Conservation (phyloP, 2,888 invertebrate genomes). For the Lymantria dispar region DNA sequence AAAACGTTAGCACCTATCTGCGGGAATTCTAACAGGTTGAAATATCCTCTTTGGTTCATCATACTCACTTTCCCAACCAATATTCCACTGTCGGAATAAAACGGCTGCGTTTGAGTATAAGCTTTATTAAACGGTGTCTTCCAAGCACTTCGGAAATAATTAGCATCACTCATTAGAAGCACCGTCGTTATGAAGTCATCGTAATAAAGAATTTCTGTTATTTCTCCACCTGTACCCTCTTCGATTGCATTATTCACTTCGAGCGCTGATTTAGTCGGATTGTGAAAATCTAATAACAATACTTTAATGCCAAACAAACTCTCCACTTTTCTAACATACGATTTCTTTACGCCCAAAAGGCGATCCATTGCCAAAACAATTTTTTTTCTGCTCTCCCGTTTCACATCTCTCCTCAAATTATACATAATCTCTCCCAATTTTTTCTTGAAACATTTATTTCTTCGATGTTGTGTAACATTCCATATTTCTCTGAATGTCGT, state of each 20-base stretch:
- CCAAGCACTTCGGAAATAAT: conserved; percentile 55
- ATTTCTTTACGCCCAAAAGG: conserved; percentile 43
- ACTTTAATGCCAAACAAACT: conserved; percentile 42
- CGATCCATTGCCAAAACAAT: conserved; percentile 52
- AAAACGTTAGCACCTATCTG: conserved; percentile 47
- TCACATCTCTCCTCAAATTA: conserved; percentile 38
- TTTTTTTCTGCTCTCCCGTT: conserved; percentile 34
- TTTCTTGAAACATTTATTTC: conserved; percentile 47
- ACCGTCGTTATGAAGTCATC: conserved; percentile 50
- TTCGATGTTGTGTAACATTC: conserved; percentile 47
- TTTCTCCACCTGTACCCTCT: conserved; percentile 35
- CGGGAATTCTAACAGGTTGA: conserved; percentile 43
- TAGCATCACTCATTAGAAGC: conserved; percentile 51
- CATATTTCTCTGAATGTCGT: conserved; percentile 49
- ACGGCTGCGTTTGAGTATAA: conserved; percentile 38
- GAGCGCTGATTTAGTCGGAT: conserved; percentile 33
- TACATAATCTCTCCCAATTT: conserved; percentile 43
- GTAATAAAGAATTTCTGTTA: conserved; percentile 37
- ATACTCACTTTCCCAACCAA: conserved; percentile 48
- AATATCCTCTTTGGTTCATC: conserved; percentile 57
- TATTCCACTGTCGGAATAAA: conserved; percentile 33
- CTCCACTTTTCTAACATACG: conserved; percentile 41
- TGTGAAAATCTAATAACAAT: conserved; percentile 44
- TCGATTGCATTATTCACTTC: conserved; percentile 43
- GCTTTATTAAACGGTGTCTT: conserved; percentile 46